Percentiles rank a stretch among this genome's conserved stretches.
Evolutionary conservation across 2,113 vertebrate genomes (phyloP).

Genomic region (Bubo blakistoni): DNA sequence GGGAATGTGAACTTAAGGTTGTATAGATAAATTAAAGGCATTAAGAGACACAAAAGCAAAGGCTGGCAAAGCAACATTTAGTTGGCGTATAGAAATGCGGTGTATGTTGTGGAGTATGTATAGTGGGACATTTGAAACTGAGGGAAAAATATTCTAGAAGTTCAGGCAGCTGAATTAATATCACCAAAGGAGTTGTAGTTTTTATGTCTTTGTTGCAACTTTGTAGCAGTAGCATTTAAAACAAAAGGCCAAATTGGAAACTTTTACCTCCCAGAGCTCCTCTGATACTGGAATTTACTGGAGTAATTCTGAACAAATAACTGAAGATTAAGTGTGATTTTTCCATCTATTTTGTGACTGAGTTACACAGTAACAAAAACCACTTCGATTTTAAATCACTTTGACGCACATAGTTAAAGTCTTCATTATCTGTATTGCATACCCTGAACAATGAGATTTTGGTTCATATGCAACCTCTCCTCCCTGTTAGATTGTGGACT

Average conservation of each 20-base stretch:
- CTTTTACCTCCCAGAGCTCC: background rate
- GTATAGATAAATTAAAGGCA: constrained; percentile 38
- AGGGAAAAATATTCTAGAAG: background rate
- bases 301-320: background rate
- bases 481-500: background rate
- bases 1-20: constrained; percentile 47
- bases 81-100: background rate
- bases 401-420: background rate
- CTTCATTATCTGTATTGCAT: background rate
- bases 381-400: background rate
- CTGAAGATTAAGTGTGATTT: background rate
- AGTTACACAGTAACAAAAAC: background rate
- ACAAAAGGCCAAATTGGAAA: background rate
- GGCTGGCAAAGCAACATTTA: background rate
- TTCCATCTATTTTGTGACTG: background rate
- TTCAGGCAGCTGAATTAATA: background rate
- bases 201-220: background rate
- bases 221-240: background rate
- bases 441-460: background rate
- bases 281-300: background rate
- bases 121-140: background rate
- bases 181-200: background rate
- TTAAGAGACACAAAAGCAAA: background rate
- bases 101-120: background rate
- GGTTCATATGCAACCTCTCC: background rate